These are phyloP conservation scores for Plagodis pulveraria DNA, from an alignment of 2,888 invertebrate genomes.

Conservation along the genomic window DNA sequence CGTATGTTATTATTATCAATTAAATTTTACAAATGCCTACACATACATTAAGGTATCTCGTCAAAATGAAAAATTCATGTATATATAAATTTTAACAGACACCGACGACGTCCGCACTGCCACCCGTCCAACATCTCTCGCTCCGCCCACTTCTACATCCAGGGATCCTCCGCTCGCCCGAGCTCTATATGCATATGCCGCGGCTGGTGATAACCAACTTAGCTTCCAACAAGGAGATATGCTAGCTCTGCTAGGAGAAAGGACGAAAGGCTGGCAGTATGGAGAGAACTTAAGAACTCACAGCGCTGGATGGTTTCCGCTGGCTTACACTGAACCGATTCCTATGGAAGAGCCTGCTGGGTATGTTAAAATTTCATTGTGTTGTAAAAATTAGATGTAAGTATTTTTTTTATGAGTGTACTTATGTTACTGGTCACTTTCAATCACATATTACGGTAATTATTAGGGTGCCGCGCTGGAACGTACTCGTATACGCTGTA, in stretches of 20 bases:
- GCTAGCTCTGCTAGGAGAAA: constrained; percentile 94
- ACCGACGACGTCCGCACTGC: constrained; percentile 68
- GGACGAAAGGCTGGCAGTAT: constrained; percentile 98
- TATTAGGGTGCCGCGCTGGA: no score
- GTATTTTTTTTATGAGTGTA: no score
- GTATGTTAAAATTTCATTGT: constrained; percentile 64
- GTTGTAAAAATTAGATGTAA: no score
- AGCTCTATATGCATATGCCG: constrained; percentile 95
- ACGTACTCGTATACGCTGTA: no score
- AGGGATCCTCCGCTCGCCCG: constrained; percentile 92
- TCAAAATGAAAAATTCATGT: no score
- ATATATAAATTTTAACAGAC: constrained; percentile 44
- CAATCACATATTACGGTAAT: no score
- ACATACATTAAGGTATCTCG: no score
- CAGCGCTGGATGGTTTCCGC: constrained; percentile 97
- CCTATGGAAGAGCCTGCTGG: constrained; percentile 86
- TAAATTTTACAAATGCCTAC: no score
- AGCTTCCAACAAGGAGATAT: constrained; percentile 96
- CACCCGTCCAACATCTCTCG: constrained; percentile 88
- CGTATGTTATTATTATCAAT: no score
- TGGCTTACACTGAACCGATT: constrained; percentile 96
- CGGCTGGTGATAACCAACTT: constrained; percentile 95
- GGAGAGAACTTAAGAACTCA: constrained; percentile 97
- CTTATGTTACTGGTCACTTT: no score
- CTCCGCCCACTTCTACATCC: constrained; percentile 80